Conservation (phyloP, 2,888 invertebrate species). For the Allolobophora icterica region DNA sequence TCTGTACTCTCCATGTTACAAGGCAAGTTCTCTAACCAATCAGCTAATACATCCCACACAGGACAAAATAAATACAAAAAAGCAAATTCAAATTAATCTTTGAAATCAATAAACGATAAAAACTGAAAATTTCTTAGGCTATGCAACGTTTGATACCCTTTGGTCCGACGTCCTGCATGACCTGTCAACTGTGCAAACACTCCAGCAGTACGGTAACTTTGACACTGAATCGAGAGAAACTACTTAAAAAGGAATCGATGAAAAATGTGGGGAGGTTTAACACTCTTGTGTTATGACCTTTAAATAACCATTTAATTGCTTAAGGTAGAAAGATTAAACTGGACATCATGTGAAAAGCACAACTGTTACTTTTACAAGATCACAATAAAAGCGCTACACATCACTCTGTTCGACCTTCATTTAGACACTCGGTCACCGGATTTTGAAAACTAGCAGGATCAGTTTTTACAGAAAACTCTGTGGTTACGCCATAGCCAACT, state of each 20-base stretch:
- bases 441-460: not conserved
- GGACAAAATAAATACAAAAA: not conserved
- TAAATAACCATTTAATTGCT: not conserved
- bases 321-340: not conserved
- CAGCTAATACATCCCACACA: not conserved
- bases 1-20: no score
- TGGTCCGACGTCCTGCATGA: no score
- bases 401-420: no score
- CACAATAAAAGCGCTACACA: not conserved
- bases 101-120: not conserved
- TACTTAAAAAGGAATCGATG: no score
- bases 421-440: not conserved
- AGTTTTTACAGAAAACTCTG: conserved; percentile 22
- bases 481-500: conserved; percentile 62
- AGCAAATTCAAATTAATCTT: not conserved
- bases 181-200: no score
- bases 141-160: no score
- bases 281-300: not conserved
- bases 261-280: not conserved
- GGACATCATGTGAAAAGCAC: not conserved
- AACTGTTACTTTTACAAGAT: not conserved
- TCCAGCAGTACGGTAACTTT: no score
- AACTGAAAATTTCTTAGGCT: not conserved
- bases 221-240: no score
- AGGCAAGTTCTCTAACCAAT: no score